Conservation (phyloP, 2,797 vertebrate species). For the Aselliscus stoliczkanus region DNA sequence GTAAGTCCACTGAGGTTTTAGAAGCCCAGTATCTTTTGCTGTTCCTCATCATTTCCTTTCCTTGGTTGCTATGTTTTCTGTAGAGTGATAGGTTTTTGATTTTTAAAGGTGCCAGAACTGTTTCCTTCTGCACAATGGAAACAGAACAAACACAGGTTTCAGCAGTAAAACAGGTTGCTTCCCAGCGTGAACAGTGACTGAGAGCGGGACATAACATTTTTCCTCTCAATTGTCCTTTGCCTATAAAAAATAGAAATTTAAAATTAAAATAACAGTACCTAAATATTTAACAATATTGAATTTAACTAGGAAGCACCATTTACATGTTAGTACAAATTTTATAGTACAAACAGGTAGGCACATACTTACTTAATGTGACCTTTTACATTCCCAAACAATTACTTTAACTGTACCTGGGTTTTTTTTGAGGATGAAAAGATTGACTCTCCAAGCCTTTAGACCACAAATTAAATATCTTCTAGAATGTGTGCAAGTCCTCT, state of each 20-base stretch:
- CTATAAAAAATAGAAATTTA: constrained; percentile 63
- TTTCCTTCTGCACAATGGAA: constrained; percentile 67
- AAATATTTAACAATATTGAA: constrained; percentile 54
- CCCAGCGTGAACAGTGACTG: constrained; percentile 63
- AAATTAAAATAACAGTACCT: constrained; percentile 58
- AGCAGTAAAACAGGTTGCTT: constrained; percentile 72
- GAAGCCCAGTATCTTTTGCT: constrained; percentile 18
- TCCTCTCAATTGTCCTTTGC: constrained; percentile 59
- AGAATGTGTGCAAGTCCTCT: not conserved
- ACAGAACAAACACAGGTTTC: constrained; percentile 69
- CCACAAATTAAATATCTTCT: not conserved
- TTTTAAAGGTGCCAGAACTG: constrained; percentile 67
- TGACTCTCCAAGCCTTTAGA: not conserved
- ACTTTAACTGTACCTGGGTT: not conserved
- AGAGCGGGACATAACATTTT: constrained; percentile 51
- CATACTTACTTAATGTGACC: not conserved
- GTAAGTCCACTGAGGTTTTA: not conserved
- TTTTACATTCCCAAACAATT: not conserved
- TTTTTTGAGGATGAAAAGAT: constrained; percentile 12
- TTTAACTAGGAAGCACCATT: constrained; percentile 12
- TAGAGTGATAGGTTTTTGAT: constrained; percentile 69
- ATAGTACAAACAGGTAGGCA: not conserved
- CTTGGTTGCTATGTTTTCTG: constrained; percentile 28
- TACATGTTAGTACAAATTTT: constrained; percentile 10
- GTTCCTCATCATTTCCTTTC: constrained; percentile 37